These are phyloP conservation scores for Cnemophilus loriae DNA, from an alignment of 2,113 vertebrate genomes.

Conservation along the genomic window DNA sequence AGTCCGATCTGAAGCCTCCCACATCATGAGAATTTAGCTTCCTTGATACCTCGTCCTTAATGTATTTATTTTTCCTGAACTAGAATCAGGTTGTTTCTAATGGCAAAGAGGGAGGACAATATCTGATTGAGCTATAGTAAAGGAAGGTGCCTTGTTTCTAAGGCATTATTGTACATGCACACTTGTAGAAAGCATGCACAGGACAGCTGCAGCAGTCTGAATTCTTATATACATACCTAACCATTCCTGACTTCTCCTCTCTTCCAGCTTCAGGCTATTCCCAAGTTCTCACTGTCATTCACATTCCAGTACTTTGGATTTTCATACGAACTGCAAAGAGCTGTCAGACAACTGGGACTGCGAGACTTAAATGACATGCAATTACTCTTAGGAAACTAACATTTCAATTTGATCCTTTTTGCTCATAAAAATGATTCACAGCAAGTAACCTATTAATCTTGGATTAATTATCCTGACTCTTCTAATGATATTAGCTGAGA, in stretches of 20 bases:
- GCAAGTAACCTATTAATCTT: background rate
- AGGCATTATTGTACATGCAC: background rate
- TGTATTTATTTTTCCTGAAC: background rate
- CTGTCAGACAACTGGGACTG: background rate
- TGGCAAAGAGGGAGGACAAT: background rate
- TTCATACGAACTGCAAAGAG: background rate
- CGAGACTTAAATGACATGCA: background rate
- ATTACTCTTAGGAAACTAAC: background rate
- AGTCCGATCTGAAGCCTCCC: background rate
- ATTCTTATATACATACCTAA: background rate
- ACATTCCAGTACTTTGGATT: background rate
- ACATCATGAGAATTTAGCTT: background rate
- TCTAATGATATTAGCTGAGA: background rate
- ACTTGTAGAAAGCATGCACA: background rate
- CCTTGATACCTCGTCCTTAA: background rate
- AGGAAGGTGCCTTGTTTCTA: background rate
- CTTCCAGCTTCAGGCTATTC: background rate
- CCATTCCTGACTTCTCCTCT: background rate
- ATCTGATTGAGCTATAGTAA: background rate
- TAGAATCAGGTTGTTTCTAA: background rate
- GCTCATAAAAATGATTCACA: conserved; percentile 29
- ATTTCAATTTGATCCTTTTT: conserved; percentile 6
- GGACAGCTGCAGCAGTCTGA: background rate
- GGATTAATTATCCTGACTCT: conserved; percentile 20
- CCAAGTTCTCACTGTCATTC: background rate